Conservation (phyloP, 1,140 invertebrate species). For the Temnothorax nylanderi region DNA sequence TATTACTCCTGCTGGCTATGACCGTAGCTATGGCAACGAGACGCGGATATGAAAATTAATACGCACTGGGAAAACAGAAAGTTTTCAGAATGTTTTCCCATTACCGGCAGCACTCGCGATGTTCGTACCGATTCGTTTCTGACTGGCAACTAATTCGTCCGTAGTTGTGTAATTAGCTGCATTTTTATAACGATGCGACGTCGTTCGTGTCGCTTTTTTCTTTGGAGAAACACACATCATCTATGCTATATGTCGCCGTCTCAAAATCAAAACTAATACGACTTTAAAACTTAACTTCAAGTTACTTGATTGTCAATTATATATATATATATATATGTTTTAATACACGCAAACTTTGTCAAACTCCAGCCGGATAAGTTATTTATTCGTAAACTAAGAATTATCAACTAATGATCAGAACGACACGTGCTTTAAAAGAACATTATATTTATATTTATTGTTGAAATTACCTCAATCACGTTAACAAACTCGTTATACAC, state of each 20-base stretch:
- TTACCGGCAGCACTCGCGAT: slow-evolving; percentile 55
- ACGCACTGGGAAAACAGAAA: slow-evolving; percentile 66
- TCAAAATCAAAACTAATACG: background rate
- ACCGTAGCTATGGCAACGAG: slow-evolving; percentile 59
- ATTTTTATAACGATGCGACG: slow-evolving; percentile 28
- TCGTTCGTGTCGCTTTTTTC: slow-evolving; percentile 22
- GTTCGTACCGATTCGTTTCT: slow-evolving; percentile 43
- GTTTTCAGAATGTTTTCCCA: slow-evolving; percentile 68
- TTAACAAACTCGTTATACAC: background rate
- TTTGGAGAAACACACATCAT: background rate
- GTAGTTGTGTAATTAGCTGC: slow-evolving; percentile 47
- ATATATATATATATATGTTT: background rate
- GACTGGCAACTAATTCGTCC: slow-evolving; percentile 51
- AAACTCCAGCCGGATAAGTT: background rate
- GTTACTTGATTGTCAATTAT: background rate
- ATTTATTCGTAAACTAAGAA: background rate
- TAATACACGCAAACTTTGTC: background rate
- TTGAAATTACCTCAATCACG: background rate
- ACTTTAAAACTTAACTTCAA: background rate
- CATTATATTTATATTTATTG: slow-evolving; percentile 14
- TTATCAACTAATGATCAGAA: slow-evolving; percentile 5
- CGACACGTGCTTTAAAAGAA: background rate
- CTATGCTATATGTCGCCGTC: no score
- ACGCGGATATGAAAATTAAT: slow-evolving; percentile 73
- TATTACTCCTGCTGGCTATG: slow-evolving; percentile 71